Percentiles rank a stretch among this genome's conserved stretches.
Conservation (phyloP, 2,888 invertebrate genomes). For the Mythimna impura region DNA sequence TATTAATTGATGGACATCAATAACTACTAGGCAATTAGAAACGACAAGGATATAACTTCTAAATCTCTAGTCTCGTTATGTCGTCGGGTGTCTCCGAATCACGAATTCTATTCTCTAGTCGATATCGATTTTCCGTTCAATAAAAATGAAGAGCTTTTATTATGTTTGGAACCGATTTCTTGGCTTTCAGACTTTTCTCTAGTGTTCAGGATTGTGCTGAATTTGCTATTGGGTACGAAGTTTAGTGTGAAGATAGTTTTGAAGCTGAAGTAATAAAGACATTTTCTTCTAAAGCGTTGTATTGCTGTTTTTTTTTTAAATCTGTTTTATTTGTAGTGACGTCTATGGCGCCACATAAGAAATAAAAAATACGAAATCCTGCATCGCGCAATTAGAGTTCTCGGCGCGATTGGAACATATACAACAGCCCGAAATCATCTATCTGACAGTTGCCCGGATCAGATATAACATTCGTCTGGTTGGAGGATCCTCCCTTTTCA, state of each 20-base stretch:
- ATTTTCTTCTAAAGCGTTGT: not conserved
- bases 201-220: slow-evolving; percentile 8
- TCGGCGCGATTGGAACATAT: too few species aligned
- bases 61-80: slow-evolving; percentile 20
- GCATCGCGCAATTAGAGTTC: too few species aligned
- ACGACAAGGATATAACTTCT: slow-evolving; percentile 2
- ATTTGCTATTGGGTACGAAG: slow-evolving; percentile 3
- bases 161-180: slow-evolving; percentile 7
- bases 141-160: slow-evolving; percentile 29
- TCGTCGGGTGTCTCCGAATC: slow-evolving; percentile 18
- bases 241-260: not conserved
- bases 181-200: not conserved
- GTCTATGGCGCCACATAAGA: too few species aligned
- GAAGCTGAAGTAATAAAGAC: not conserved
- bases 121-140: slow-evolving; percentile 20
- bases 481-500: too few species aligned
- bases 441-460: too few species aligned
- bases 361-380: too few species aligned
- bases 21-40: slow-evolving; percentile 19
- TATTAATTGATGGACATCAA: slow-evolving; percentile 8
- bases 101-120: not conserved
- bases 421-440: too few species aligned
- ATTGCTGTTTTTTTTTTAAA: not conserved
- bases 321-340: too few species aligned
- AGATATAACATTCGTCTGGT: too few species aligned